Percentiles rank a stretch among this genome's conserved stretches.
Conservation (phyloP, 2,888 invertebrate species). For the Tipula unca region DNA sequence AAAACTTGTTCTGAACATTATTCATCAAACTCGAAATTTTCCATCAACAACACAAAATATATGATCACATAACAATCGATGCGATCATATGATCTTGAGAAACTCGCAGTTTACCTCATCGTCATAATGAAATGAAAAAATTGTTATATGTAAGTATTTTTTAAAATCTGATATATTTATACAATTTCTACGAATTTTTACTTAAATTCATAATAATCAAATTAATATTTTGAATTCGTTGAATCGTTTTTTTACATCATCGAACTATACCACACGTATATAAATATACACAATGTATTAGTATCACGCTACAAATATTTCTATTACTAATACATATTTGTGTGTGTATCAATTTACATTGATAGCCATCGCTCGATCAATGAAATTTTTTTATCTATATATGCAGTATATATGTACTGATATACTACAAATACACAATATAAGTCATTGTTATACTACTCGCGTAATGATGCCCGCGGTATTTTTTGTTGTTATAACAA, state of each 20-base stretch:
- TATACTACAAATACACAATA: not conserved
- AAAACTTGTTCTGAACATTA: not conserved
- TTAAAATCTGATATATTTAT: not conserved
- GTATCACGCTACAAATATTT: not conserved
- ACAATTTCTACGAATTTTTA: not conserved
- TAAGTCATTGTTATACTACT: not conserved
- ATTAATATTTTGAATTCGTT: not conserved
- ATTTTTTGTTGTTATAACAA: not conserved
- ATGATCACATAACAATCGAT: not conserved
- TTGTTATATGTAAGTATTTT: no score
- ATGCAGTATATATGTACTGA: not conserved
- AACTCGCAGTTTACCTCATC: not conserved
- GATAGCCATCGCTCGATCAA: not conserved
- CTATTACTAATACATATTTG: not conserved
- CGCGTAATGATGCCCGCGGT: not conserved
- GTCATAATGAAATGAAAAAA: not conserved
- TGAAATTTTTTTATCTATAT: not conserved
- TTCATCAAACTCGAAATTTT: not conserved
- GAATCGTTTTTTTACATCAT: not conserved
- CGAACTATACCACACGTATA: not conserved
- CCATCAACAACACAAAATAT: not conserved
- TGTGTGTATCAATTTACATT: not conserved
- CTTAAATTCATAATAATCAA: not conserved
- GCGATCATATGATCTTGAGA: not conserved
- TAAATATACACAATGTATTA: not conserved